Conservation (phyloP, 2,113 vertebrate species). For the Rhabdornis inornatus region DNA sequence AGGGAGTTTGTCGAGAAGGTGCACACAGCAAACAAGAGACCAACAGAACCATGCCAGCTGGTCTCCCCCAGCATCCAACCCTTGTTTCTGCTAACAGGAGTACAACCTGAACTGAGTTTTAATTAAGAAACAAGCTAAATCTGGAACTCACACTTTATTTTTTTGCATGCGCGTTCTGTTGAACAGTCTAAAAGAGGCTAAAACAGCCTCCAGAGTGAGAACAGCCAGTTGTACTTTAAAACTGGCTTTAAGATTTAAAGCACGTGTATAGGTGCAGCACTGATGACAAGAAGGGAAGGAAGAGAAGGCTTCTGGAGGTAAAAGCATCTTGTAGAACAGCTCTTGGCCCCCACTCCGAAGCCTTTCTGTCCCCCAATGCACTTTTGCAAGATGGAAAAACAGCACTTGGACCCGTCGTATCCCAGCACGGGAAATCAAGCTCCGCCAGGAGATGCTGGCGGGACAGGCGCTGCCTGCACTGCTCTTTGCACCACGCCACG, state of each 20-base stretch:
- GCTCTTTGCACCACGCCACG: rapidly evolving
- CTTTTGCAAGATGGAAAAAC: rapidly evolving
- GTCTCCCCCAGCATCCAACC: background rate
- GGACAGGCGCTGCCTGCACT: background rate
- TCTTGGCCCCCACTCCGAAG: background rate
- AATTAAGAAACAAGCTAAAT: background rate
- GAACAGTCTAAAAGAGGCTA: background rate
- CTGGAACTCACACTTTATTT: background rate
- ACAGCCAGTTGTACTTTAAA: background rate
- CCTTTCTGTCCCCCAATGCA: rapidly evolving
- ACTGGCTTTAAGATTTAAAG: background rate
- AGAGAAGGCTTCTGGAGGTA: background rate
- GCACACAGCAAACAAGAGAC: background rate
- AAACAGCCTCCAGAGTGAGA: background rate
- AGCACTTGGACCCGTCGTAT: rapidly evolving
- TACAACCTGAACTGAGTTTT: background rate
- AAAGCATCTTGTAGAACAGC: background rate
- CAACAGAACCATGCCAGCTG: background rate
- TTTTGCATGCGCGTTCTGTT: background rate
- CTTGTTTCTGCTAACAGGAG: background rate
- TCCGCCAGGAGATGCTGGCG: background rate
- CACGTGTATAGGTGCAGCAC: background rate
- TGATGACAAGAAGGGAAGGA: background rate
- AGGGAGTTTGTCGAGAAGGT: rapidly evolving
- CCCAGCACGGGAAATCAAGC: background rate